Evolutionary conservation across 2,888 invertebrate genomes (phyloP), one percentile per base, ranked within the genome.

Genomic region (Pomacea canaliculata): DNA sequence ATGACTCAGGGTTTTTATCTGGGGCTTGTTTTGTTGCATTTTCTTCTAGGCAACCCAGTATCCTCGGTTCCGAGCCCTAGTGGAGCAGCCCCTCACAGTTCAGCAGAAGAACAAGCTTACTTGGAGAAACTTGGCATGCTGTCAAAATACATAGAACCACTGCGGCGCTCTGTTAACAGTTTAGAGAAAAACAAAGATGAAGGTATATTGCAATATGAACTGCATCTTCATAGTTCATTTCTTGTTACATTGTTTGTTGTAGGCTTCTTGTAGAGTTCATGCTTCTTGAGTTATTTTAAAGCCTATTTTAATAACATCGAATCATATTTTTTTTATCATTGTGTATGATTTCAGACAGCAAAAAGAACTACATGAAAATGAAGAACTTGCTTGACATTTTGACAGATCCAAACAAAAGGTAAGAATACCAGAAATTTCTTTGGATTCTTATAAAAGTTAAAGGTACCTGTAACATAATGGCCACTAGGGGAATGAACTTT

Each of bases 111-210:
- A 85, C 96, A 96, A 76, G 95, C 95, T 0, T 98, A 98, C 89
- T 92, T 96, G 74, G 98, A 98, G 88, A 98, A 98, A 91, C 95
- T 97, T 78, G 94, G 96, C 56, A 96, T 97, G 88, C 93, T 98
- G 56, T 96, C 96, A 85, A 97, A 96, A 91, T 98, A 97, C 89
- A 96, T 98, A 83, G 98, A 97, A 86, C 97, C 98, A 0, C 92
- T 98, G 48, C 93, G 96, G 70, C 93, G 96, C 80, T 97, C 97
- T 95, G 96, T 98, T 83, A 94, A 95, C 74, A 84, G 86, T 56
- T 85, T 90, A 67, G 90, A 90, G 76, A 90, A 90, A 77, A 90
- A 91, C 77, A 90, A 89, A 82, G 89, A 89, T 88, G 84, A 78
- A 77, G 80, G 80, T 80, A 70, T 4, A 48, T 8, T 37, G 69